phyloP scores from a whole-genome alignment of 2,113 vertebrate species.

The Crotalus horridus region DNA sequence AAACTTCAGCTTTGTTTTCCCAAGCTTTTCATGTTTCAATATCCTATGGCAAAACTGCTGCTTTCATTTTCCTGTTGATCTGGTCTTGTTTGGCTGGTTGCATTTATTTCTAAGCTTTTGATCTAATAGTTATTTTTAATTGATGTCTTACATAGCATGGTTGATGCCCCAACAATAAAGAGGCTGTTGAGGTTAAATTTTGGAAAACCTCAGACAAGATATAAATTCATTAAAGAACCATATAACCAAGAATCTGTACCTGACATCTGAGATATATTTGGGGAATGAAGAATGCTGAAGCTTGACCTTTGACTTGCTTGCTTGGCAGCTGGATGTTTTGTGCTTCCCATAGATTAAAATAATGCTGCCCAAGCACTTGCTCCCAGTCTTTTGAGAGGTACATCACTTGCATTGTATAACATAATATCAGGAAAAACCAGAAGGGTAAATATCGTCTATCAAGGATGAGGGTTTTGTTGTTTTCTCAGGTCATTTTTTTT shows the following conservation, averaged over 20 bases:
- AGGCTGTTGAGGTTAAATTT: background rate
- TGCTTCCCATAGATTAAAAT: background rate
- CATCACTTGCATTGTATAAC: background rate
- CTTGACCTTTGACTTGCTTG: background rate
- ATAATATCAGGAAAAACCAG: background rate
- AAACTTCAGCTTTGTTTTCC: background rate
- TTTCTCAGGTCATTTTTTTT: background rate
- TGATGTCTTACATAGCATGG: background rate
- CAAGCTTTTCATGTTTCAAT: background rate
- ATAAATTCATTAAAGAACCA: background rate
- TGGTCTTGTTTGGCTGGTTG: background rate
- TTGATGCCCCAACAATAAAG: too few relatives aligned
- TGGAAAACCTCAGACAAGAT: background rate
- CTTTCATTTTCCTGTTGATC: background rate
- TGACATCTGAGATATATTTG: background rate
- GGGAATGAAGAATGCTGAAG: background rate
- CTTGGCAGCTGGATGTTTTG: background rate
- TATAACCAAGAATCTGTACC: background rate
- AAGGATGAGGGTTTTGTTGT: background rate
- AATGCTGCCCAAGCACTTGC: background rate
- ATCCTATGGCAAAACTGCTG: background rate
- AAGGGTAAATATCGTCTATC: background rate
- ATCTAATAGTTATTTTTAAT: background rate
- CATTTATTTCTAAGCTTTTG: background rate
- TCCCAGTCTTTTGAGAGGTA: background rate